phyloP scores from a whole-genome alignment of 2,113 vertebrate genomes.

The Chrysemys picta region DNA sequence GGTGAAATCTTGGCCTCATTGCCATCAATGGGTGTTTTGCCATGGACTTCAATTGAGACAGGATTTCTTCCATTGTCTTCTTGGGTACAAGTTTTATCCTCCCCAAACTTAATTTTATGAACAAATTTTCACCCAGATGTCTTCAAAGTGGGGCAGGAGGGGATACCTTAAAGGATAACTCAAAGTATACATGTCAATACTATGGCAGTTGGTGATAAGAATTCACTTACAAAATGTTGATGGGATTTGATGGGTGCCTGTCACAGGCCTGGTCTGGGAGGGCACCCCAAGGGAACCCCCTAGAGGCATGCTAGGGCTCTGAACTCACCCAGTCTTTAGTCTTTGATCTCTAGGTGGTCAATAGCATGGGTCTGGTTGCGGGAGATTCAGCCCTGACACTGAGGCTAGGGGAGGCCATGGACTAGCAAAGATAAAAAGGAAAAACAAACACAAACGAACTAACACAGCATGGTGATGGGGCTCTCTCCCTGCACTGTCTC shows the following conservation, averaged over 20 bases:
- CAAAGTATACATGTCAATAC: background rate
- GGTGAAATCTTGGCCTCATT: background rate
- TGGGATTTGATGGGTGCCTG: background rate
- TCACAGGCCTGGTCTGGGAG: too few relatives aligned
- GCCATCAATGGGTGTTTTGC: background rate
- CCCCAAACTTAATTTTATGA: background rate
- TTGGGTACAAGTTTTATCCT: rapidly evolving
- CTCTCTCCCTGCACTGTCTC: too few relatives aligned
- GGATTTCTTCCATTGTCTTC: background rate
- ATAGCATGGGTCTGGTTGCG: too few relatives aligned
- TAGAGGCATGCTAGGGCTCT: too few relatives aligned
- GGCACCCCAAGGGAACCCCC: too few relatives aligned
- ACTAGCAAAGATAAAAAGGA: too few relatives aligned
- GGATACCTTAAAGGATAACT: background rate
- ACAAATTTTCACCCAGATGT: background rate
- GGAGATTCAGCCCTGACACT: too few relatives aligned
- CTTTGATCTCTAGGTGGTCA: too few relatives aligned
- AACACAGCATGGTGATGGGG: too few relatives aligned
- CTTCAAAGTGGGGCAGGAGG: background rate
- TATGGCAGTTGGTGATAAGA: background rate
- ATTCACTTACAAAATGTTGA: background rate
- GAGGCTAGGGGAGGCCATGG: too few relatives aligned
- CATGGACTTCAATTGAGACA: background rate
- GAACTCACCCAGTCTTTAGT: too few relatives aligned
- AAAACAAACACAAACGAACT: too few relatives aligned